phyloP scores from a whole-genome alignment of 1,140 invertebrate species.

The Lepidotrigona ventralis region DNA sequence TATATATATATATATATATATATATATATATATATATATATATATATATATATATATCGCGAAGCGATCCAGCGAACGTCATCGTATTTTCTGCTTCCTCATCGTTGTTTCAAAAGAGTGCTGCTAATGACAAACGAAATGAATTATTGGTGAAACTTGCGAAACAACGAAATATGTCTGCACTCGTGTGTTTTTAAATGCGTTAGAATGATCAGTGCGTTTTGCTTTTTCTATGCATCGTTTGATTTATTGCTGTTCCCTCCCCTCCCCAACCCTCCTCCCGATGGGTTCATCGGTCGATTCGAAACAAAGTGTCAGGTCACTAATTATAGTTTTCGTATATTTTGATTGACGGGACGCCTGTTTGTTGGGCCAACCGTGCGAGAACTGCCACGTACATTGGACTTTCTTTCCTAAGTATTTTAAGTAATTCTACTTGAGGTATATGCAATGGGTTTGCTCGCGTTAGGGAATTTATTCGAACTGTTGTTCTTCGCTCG shows the following conservation, averaged over 20 bases:
- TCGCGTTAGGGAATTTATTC: no score
- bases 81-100: not conserved
- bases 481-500: no score
- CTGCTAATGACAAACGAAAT: not conserved
- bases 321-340: constrained; percentile 47
- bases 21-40: no score
- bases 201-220: not conserved
- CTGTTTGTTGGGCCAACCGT: not conserved
- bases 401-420: no score
- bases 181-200: not conserved
- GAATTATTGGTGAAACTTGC: no score
- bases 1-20: no score
- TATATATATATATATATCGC: not conserved
- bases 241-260: constrained; percentile 45
- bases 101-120: not conserved
- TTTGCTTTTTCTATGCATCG: not conserved
- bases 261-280: no score
- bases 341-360: not conserved
- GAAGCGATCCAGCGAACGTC: not conserved
- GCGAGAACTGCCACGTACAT: not conserved
- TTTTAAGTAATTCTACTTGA: no score
- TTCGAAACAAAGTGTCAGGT: constrained; percentile 39
- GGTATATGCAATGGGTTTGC: no score
- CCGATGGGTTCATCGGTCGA: not conserved
- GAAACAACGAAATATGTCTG: not conserved